A percentile compares a stretch with the other conserved stretches of the same genome.
Evolutionary conservation across 2,888 invertebrate species (phyloP).

Genomic region (Lamproptera curius): DNA sequence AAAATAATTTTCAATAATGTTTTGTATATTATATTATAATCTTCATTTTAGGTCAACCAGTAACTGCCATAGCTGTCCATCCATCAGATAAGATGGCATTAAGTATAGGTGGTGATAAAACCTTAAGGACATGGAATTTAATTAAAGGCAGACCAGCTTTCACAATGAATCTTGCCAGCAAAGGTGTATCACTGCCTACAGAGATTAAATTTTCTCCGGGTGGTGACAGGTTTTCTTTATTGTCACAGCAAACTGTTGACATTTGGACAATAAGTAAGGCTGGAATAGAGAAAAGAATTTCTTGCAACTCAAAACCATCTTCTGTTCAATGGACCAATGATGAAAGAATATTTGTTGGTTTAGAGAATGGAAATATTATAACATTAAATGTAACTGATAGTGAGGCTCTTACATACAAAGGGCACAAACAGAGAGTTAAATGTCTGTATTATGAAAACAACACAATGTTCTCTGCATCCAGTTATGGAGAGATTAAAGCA

Average conservation of each 20-base stretch:
- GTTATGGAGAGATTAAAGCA: slow-evolving; percentile 87
- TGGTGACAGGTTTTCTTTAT: slow-evolving; percentile 87
- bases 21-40: not conserved
- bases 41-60: slow-evolving; percentile 71
- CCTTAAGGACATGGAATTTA: slow-evolving; percentile 95
- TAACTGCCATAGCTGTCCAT: slow-evolving; percentile 89
- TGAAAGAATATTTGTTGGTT: slow-evolving; percentile 81
- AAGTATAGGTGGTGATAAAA: slow-evolving; percentile 90
- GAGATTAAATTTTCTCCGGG: slow-evolving; percentile 85
- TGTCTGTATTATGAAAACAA: slow-evolving; percentile 77
- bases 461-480: slow-evolving; percentile 84
- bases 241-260: slow-evolving; percentile 84
- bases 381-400: slow-evolving; percentile 76
- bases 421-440: slow-evolving; percentile 84
- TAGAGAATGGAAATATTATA: slow-evolving; percentile 85
- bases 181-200: slow-evolving; percentile 71
- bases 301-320: slow-evolving; percentile 83
- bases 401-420: slow-evolving; percentile 64
- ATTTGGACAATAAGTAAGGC: slow-evolving; percentile 90
- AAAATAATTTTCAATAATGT: not conserved
- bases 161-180: slow-evolving; percentile 89
- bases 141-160: slow-evolving; percentile 94
- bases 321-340: slow-evolving; percentile 84
- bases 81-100: slow-evolving; percentile 93
- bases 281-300: slow-evolving; percentile 82